Percentiles rank a stretch among this genome's conserved stretches.
These are phyloP conservation scores for Lasiurus borealis DNA, from an alignment of 2,113 vertebrate genomes.

Conservation along the genomic window DNA sequence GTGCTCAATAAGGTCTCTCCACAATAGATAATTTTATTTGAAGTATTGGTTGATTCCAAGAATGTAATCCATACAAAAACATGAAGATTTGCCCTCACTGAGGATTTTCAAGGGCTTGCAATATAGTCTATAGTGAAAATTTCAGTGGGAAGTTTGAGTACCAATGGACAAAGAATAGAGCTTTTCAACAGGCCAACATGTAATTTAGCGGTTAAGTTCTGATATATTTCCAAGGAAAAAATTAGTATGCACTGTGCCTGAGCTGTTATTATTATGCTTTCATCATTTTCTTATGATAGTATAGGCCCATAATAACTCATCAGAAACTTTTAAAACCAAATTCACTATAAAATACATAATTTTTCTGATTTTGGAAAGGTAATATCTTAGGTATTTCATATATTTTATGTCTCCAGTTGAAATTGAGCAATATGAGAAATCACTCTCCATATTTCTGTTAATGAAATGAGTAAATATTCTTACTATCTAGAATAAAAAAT, in stretches of 20 bases:
- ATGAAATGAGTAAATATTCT: constrained; percentile 18
- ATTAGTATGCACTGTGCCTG: neutral
- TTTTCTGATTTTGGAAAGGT: neutral
- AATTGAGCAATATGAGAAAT: neutral
- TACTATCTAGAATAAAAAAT: neutral
- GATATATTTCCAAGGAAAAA: neutral
- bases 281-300: neutral
- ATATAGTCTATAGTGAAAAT: neutral
- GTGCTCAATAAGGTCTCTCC: neutral
- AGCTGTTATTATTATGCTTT: neutral
- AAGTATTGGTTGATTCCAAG: neutral
- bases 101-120: neutral
- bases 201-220: neutral
- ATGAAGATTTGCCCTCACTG: neutral
- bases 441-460: neutral
- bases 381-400: neutral
- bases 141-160: neutral
- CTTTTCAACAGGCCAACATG: neutral
- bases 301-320: neutral
- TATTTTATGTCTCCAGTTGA: neutral
- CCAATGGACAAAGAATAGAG: neutral
- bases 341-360: neutral
- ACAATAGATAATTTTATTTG: neutral
- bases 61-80: neutral
- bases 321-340: neutral